phyloP scores from a whole-genome alignment of 2,113 vertebrate genomes.

The Meriones unguiculatus region DNA sequence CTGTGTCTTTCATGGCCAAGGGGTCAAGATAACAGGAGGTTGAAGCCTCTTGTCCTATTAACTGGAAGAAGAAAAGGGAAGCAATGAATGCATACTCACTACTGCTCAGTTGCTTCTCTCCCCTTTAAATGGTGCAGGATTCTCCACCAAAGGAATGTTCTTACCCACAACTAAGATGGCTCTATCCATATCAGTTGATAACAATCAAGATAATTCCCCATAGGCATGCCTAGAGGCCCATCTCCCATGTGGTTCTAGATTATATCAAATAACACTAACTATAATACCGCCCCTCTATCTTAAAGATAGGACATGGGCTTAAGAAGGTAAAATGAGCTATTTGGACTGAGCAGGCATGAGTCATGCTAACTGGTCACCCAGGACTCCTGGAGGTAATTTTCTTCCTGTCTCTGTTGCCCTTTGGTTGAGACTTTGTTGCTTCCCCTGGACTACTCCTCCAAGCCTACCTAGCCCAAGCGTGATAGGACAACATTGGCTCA shows the following conservation, averaged over 20 bases:
- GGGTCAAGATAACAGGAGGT: background rate
- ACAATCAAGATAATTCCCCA: background rate
- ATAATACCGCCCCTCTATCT: background rate
- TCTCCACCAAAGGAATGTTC: too few relatives aligned
- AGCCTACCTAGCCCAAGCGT: background rate
- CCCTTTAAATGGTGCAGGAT: background rate
- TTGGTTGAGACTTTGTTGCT: background rate
- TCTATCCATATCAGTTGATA: background rate
- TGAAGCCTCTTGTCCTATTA: background rate
- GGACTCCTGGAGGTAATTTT: background rate
- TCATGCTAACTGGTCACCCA: background rate
- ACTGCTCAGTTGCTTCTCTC: background rate
- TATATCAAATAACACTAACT: background rate
- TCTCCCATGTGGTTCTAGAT: background rate
- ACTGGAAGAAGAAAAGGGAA: background rate
- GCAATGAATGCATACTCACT: too few relatives aligned
- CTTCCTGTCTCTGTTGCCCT: background rate
- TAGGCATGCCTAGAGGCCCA: background rate
- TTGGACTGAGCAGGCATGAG: background rate
- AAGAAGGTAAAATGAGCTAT: background rate
- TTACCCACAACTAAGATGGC: background rate
- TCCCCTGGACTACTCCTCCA: background rate
- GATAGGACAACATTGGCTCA: background rate
- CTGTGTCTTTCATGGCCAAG: background rate
- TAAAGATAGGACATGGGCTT: slow-evolving; percentile 3